Conservation (phyloP, 2,888 invertebrate species). For the Netelia virgata region DNA sequence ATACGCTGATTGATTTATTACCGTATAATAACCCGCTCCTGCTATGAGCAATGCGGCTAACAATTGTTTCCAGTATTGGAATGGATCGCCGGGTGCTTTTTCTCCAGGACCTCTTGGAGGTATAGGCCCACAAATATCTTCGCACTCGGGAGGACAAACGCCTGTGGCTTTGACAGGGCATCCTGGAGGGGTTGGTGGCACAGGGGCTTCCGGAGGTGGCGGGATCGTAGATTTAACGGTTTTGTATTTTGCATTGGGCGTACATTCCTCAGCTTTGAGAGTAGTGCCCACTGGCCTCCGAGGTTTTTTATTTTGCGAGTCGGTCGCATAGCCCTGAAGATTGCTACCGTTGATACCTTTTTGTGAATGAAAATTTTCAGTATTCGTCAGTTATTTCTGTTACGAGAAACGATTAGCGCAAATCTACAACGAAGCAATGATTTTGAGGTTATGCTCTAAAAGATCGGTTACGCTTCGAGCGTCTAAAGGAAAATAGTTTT, state of each 20-base stretch:
- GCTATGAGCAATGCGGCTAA: slow-evolving; percentile 79
- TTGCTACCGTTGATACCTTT: slow-evolving; percentile 73
- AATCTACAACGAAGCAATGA: not conserved
- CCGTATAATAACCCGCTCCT: slow-evolving; percentile 75
- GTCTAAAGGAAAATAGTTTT: slow-evolving; percentile 38
- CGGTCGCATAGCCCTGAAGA: slow-evolving; percentile 74
- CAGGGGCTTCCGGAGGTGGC: slow-evolving; percentile 57
- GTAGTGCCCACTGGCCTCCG: slow-evolving; percentile 75
- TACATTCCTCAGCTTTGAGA: slow-evolving; percentile 80
- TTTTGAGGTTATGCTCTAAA: not conserved
- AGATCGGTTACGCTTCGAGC: not conserved
- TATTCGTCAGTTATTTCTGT: not conserved
- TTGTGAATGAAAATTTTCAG: slow-evolving; percentile 24
- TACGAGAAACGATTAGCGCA: not conserved
- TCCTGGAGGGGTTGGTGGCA: slow-evolving; percentile 6
- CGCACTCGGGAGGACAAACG: slow-evolving; percentile 77
- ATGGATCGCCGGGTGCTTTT: slow-evolving; percentile 64
- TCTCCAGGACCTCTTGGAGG: slow-evolving; percentile 65
- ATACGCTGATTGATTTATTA: slow-evolving; percentile 2
- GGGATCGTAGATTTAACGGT: slow-evolving; percentile 66
- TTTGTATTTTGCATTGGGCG: slow-evolving; percentile 70
- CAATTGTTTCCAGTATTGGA: slow-evolving; percentile 80
- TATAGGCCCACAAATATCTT: slow-evolving; percentile 73
- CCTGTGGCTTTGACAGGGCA: slow-evolving; percentile 36
- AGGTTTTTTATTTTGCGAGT: slow-evolving; percentile 72